A percentile compares a stretch with the other conserved stretches of the same genome.
Evolutionary conservation across 2,113 vertebrate genomes (phyloP).

Genomic region (Pagrus major): DNA sequence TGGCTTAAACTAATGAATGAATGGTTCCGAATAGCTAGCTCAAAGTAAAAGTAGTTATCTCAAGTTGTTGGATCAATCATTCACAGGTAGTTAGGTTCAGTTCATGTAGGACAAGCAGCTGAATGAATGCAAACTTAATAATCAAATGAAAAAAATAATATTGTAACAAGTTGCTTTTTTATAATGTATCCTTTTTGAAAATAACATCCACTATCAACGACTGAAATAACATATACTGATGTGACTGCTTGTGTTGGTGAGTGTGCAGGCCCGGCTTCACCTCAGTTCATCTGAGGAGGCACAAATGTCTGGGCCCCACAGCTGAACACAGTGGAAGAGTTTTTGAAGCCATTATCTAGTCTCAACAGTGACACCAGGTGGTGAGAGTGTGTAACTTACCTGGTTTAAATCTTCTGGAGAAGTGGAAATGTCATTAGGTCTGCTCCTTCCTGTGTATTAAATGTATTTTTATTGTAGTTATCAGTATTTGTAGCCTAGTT

Average conservation of each 20-base stretch:
- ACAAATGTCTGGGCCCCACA: too few species aligned
- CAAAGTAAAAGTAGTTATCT: too few species aligned
- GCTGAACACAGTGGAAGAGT: too few species aligned
- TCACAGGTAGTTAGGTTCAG: too few species aligned
- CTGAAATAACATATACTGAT: neutral
- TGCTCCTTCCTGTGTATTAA: neutral
- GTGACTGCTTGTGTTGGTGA: neutral
- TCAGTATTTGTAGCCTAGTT: neutral
- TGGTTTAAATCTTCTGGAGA: neutral
- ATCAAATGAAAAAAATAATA: neutral
- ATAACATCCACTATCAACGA: neutral
- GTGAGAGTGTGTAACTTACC: neutral
- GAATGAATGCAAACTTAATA: neutral
- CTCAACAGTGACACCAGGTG: constrained; percentile 35
- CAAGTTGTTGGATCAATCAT: too few species aligned
- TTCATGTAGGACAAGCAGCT: too few species aligned
- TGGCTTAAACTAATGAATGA: too few species aligned
- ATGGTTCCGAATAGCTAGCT: too few species aligned
- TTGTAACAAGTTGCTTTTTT: neutral
- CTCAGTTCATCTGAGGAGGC: too few species aligned
- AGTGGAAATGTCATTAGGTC: neutral
- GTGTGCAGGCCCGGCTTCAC: neutral
- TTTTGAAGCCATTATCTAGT: neutral
- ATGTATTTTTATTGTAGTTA: neutral
- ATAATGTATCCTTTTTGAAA: neutral